Evolutionary conservation across 2,888 invertebrate species (phyloP), one percentile per base, ranked within the genome.

Genomic region (Acronicta psi): DNA sequence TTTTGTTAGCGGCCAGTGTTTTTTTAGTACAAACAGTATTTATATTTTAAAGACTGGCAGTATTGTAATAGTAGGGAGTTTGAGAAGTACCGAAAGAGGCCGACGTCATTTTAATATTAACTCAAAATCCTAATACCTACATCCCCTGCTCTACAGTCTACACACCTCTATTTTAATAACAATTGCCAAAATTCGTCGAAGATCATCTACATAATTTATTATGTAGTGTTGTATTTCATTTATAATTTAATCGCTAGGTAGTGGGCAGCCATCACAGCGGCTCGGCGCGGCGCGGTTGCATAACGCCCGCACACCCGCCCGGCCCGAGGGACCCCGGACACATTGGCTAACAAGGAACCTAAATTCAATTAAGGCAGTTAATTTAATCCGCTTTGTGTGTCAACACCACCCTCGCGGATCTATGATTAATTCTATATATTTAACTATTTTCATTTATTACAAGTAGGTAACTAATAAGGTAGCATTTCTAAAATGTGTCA

Each of bases 331-430:
- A 56, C 36, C 62, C 71, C 89, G 90, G 90, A 88, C 91, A 91
- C 90, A 83, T 88, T 84, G 89, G 85, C 87, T 87, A 88, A 92
- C 93, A 92, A 92, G 90, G 85, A 92, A 89, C 90, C 92, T 89
- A 91, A 93, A 94, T 94, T 92, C 94, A 94, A 94, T 94, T 94
- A 94, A 90, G 91, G 83, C 89, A 89, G 93, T 94, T 94, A 93
- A 94, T 94, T 93, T 93, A 93, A 93, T 88, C 91, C 88, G 86
- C 88, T 90, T 90, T 90, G 88, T 88, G 87, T 87, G 88, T 85
- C 90, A 86, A 85, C 87, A 86, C 83, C 84, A 83, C 81, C 84
- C 88, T 84, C 84, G 83, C 83, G 82, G 80, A 78, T 81, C 84
- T 76, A 81, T 83, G 86, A 88, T 86, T 89, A 87, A 84, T 84